phyloP scores from a whole-genome alignment of 2,113 vertebrate species.

The Abramis brama region DNA sequence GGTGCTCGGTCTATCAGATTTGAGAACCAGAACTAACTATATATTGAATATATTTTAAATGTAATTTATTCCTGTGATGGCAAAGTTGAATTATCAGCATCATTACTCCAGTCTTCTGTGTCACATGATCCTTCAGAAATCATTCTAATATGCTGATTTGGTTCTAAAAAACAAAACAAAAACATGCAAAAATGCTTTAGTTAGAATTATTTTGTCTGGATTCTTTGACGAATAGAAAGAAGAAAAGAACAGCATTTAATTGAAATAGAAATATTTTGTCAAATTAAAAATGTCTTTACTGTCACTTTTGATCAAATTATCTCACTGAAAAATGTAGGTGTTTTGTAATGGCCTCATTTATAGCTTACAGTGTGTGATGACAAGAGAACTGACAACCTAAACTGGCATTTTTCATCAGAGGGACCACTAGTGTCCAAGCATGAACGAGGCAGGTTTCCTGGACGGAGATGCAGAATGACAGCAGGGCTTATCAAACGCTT shows the following conservation, averaged over 20 bases:
- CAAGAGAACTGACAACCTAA: background rate
- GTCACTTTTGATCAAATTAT: background rate
- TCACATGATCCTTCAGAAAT: no score
- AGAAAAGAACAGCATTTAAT: background rate
- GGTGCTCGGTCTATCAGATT: no score
- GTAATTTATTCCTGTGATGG: no score
- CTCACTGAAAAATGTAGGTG: no score
- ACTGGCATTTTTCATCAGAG: conserved; percentile 21
- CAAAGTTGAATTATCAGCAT: no score
- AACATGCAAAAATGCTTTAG: background rate
- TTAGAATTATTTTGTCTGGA: background rate
- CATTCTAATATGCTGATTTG: no score
- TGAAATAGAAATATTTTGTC: background rate
- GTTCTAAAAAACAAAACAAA: no score
- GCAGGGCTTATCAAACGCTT: conserved; percentile 16
- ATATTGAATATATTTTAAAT: no score
- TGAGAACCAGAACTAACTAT: no score
- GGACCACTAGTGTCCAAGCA: background rate
- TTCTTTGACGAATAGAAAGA: background rate
- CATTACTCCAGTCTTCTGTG: no score
- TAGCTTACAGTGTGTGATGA: background rate
- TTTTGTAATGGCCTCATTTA: background rate
- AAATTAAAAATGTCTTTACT: background rate
- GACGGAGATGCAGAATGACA: conserved; percentile 38
- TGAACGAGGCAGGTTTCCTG: conserved; percentile 28